Evolutionary conservation across 2,797 vertebrate species (phyloP).

Genomic region (Coreius guichenoti): DNA sequence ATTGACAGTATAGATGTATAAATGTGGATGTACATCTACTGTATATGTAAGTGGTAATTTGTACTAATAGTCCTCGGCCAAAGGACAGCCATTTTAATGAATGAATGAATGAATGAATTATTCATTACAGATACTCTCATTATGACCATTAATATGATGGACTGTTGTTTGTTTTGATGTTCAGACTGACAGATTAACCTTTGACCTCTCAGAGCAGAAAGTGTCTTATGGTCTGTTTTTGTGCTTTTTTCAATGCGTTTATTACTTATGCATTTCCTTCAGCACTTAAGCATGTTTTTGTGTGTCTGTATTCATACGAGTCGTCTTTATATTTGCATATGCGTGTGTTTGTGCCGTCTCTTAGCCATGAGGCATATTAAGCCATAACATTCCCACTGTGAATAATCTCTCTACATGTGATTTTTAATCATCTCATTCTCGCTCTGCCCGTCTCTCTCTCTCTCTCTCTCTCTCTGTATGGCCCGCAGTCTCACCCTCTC

Average conservation of each 20-base stretch:
- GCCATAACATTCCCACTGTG: slow-evolving; percentile 80
- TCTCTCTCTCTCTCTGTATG: slow-evolving; percentile 45
- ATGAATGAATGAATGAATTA: neutral
- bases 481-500: slow-evolving; percentile 59
- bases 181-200: slow-evolving; percentile 9
- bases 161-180: slow-evolving; percentile 2
- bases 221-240: neutral
- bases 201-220: neutral
- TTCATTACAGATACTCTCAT: neutral
- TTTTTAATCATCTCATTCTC: slow-evolving; percentile 77
- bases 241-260: neutral
- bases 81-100: neutral
- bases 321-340: slow-evolving; percentile 39
- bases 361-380: slow-evolving; percentile 79
- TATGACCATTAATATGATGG: neutral
- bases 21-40: neutral
- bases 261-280: slow-evolving; percentile 30
- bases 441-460: slow-evolving; percentile 25
- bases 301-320: slow-evolving; percentile 42
- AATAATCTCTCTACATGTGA: slow-evolving; percentile 85
- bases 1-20: neutral
- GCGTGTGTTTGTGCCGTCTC: slow-evolving; percentile 48
- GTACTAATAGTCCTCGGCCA: neutral
- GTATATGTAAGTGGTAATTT: neutral
- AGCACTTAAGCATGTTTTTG: slow-evolving; percentile 40